Evolutionary conservation across 1,140 invertebrate genomes (phyloP).

Genomic region (Venturia canescens): DNA sequence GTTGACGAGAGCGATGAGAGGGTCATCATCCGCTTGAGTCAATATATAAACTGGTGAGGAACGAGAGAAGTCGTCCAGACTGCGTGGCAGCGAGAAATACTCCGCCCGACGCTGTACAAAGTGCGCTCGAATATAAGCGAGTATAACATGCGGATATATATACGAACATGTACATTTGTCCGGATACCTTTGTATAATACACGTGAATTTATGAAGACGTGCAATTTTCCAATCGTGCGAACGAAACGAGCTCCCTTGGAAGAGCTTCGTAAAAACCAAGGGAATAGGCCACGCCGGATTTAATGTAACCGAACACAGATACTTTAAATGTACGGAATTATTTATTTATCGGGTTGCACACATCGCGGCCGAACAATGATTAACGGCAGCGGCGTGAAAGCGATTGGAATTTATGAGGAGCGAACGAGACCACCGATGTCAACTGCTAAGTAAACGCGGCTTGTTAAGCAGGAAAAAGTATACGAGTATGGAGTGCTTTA

Average conservation of each 20-base stretch:
- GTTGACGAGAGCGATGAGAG: conserved; percentile 1
- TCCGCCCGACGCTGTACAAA: conserved; percentile 3
- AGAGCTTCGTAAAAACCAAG: neutral
- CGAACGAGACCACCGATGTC: conserved; percentile 50
- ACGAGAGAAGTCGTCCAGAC: conserved; percentile 36
- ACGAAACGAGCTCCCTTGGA: conserved; percentile 17
- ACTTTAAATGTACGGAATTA: conserved; percentile 14
- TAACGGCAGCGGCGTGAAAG: conserved; percentile 56
- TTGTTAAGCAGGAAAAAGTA: conserved; percentile 45
- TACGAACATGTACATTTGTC: neutral
- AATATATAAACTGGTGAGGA: neutral
- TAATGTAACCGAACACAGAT: neutral
- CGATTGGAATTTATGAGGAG: conserved; percentile 60
- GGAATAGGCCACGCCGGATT: conserved; percentile 17
- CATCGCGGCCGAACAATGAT: conserved; percentile 48
- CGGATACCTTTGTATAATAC: no score
- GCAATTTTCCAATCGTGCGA: conserved; percentile 36
- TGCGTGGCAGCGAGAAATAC: conserved; percentile 41
- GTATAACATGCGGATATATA: no score
- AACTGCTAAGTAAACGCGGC: conserved; percentile 53
- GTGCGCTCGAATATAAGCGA: neutral
- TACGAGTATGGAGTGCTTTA: conserved; percentile 13
- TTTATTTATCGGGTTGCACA: conserved; percentile 41
- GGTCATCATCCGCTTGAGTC: conserved; percentile 10
- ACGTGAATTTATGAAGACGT: neutral